Evolutionary conservation across 2,797 vertebrate genomes (phyloP).

Genomic region (Lagorchestes hirsutus): DNA sequence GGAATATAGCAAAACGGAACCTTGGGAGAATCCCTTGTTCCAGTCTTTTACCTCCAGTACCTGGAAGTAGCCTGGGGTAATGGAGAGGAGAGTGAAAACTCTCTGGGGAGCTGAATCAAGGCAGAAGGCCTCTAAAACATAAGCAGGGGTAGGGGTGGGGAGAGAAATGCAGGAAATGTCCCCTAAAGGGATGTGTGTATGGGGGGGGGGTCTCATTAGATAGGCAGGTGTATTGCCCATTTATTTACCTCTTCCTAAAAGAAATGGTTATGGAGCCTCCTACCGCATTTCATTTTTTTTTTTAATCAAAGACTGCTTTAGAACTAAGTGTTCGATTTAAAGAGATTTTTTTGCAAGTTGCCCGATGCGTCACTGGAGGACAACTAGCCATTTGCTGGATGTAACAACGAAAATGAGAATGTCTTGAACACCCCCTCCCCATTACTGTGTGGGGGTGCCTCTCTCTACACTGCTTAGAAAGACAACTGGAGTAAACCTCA

Average conservation of each 20-base stretch:
- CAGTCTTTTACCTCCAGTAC: background rate
- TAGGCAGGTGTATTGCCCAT: background rate
- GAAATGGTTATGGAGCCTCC: background rate
- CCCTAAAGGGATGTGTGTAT: background rate
- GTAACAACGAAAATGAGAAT: background rate
- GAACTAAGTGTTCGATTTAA: background rate
- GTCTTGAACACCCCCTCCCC: background rate
- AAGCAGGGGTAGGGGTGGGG: background rate
- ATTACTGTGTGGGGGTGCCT: constrained; percentile 22
- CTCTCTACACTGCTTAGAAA: constrained; percentile 66
- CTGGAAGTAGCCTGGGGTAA: background rate
- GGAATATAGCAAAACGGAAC: background rate
- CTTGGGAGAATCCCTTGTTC: background rate
- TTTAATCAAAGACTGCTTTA: background rate
- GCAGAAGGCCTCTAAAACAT: background rate
- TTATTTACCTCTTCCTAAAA: background rate
- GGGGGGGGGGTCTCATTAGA: background rate
- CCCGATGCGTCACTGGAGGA: background rate
- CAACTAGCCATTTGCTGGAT: background rate
- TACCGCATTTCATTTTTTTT: background rate
- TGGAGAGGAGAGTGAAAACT: background rate
- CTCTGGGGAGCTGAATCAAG: background rate
- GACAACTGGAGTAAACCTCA: rapidly evolving
- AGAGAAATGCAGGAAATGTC: background rate
- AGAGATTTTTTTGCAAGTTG: background rate